Conservation (phyloP, 2,797 vertebrate species). For the Heteromormyrus szaboi region DNA sequence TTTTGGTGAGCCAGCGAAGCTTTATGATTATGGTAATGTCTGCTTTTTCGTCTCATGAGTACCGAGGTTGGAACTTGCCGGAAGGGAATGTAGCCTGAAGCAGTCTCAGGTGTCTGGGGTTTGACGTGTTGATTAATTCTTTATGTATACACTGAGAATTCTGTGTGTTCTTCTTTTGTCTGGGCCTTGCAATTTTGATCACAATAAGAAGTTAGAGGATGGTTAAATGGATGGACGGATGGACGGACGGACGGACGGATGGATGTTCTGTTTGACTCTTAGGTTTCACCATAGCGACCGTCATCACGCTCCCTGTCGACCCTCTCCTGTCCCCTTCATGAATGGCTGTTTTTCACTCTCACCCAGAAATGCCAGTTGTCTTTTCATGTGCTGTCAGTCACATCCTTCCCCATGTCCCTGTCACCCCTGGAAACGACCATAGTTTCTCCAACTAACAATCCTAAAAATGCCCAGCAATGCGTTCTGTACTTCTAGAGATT, state of each 20-base stretch:
- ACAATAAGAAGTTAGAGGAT: background rate
- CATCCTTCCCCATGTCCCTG: background rate
- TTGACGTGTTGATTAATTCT: constrained; percentile 10
- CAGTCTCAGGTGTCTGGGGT: background rate
- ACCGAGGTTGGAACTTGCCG: background rate
- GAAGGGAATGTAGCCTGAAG: background rate
- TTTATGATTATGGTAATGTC: background rate
- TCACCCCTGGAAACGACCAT: background rate
- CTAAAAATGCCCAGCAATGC: background rate
- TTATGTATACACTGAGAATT: background rate
- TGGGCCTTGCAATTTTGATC: background rate
- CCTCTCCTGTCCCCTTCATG: background rate
- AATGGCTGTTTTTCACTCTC: background rate
- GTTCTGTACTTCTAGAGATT: background rate
- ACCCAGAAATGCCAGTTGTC: background rate
- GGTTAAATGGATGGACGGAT: background rate
- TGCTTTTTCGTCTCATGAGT: background rate
- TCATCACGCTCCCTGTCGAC: background rate
- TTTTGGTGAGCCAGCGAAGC: background rate
- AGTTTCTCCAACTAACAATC: background rate
- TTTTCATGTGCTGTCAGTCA: background rate
- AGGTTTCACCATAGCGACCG: background rate
- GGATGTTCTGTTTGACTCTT: background rate
- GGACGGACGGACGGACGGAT: background rate
- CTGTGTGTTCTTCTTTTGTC: background rate